A percentile compares a stretch with the other conserved stretches of the same genome.
These are phyloP conservation scores for Lithobates sylvaticus DNA, from an alignment of 2,797 vertebrate genomes.

Conservation along the genomic window DNA sequence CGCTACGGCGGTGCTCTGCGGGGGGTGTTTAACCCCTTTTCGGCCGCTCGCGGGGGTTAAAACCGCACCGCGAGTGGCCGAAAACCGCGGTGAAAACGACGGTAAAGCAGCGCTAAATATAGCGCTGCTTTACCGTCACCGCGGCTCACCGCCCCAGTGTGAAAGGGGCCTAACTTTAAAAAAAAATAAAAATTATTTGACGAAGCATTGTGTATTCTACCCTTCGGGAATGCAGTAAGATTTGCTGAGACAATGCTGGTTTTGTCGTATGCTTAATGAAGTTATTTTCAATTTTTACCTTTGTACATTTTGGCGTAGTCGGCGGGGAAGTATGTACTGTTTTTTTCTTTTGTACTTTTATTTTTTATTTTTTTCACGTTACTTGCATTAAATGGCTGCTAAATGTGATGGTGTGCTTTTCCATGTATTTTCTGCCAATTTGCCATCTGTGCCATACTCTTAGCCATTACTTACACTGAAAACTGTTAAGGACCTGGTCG, in stretches of 20 bases:
- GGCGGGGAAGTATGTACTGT: neutral
- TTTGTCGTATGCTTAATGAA: neutral
- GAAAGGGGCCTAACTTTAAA: no score
- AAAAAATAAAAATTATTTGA: neutral
- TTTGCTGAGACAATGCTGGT: neutral
- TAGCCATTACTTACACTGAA: constrained; percentile 62
- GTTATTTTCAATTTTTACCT: neutral
- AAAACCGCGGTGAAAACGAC: no score
- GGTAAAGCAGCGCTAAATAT: no score
- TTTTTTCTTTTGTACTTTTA: neutral
- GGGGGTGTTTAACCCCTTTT: no score
- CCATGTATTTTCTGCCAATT: neutral
- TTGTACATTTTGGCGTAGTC: neutral
- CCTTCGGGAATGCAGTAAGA: neutral
- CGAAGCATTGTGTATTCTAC: neutral
- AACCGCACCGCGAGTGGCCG: no score
- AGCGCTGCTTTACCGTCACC: no score
- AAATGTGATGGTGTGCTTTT: constrained; percentile 29
- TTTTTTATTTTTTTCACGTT: neutral
- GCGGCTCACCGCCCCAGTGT: no score
- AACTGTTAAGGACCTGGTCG: constrained; percentile 46
- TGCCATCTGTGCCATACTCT: constrained; percentile 39
- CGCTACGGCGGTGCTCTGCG: no score
- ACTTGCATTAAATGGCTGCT: constrained; percentile 36
- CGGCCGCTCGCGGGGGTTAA: no score